phyloP scores from a whole-genome alignment of 2,797 vertebrate species.

The Hypotaenidia philippensis region DNA sequence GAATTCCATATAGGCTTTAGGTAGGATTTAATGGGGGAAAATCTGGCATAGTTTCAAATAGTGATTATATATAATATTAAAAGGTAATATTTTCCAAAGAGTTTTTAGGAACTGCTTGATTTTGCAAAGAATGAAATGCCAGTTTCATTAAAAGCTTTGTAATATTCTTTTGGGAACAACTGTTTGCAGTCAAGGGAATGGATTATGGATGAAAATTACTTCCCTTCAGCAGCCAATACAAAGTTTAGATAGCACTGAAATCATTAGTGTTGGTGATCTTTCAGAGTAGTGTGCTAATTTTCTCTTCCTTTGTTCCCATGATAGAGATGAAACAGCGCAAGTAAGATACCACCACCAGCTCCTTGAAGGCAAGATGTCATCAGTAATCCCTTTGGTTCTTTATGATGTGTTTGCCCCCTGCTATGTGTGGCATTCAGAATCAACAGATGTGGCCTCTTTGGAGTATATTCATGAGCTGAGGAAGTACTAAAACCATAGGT shows the following conservation, averaged over 20 bases:
- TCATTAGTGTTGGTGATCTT: neutral
- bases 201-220: neutral
- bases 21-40: neutral
- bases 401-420: neutral
- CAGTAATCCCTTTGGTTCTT: neutral
- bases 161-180: neutral
- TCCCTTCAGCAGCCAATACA: neutral
- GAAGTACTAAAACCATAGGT: neutral
- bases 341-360: neutral
- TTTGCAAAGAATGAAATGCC: neutral
- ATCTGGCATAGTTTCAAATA: neutral
- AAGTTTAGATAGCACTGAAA: neutral
- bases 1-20: neutral
- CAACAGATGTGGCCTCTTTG: accelerated
- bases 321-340: neutral
- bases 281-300: neutral
- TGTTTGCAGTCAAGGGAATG: neutral
- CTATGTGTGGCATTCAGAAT: neutral
- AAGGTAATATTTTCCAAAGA: neutral
- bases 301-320: neutral
- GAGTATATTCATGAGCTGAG: accelerated
- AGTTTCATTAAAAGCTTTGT: neutral
- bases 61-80: neutral
- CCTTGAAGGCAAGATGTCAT: neutral
- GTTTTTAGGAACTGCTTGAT: neutral